Evolutionary conservation across 2,113 vertebrate species (phyloP), one percentile per base, ranked within the genome.

Genomic region (Poeciliopsis turrubarensis): DNA sequence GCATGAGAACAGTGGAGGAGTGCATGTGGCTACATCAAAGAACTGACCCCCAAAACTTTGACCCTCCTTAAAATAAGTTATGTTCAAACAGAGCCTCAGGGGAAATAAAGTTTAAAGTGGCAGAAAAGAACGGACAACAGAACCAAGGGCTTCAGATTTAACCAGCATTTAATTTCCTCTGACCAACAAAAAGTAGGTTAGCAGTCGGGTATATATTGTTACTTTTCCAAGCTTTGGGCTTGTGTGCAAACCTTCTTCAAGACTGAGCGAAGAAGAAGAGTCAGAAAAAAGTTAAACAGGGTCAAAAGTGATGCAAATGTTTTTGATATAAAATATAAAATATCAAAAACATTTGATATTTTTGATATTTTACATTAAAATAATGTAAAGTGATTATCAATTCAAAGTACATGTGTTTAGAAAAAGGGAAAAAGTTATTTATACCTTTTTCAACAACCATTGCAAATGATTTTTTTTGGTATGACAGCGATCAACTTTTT

Each of bases 11-110:
- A 72, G 68, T 37, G 70, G 63, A 80, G 85, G 78, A 72, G 70
- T 86, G 84, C 77, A 88, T 83, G 75, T 78, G 76, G 79, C 72
- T 78, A 80, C 73, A 70, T 83, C 65, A 83, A 44, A 67, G 37
- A 10, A n/a, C 67, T 22, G 66, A 9, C 67, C 44, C 30, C 19
- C 9, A 32, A 54, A 51, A 68, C 32, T 14, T 12, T 26, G 37
- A n/a, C n/a, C 37, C 11, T 26, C 26, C 9, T 5, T 4, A 34
- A 31, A 65, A 54, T 25, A 65, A n/a, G 22, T 63, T 30, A 12
- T 41, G 32, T 26, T 65, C 11, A 26, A 51, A 30, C 3, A 30
- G 27, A 44, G 4, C 41, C 31, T 65, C 9, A 29, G 39, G 37
- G 5, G 15, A 44, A 54, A 32, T 25, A 15, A 31, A 5, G 31